Percentiles rank a stretch among this genome's conserved stretches.
These are phyloP conservation scores for Amphilophus citrinellus DNA, from an alignment of 2,113 vertebrate genomes.

Conservation along the genomic window DNA sequence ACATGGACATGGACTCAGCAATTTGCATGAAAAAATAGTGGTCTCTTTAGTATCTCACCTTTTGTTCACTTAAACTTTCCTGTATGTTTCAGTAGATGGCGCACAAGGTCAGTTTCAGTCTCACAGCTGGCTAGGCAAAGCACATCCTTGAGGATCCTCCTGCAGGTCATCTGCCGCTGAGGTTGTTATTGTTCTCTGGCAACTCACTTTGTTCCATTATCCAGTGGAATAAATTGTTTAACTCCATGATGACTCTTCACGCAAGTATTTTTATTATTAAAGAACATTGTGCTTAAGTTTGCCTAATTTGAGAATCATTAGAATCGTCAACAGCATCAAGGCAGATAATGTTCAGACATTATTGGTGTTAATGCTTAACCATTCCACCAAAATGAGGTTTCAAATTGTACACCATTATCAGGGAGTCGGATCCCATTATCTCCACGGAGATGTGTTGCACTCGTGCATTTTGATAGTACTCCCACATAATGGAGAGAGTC, in stretches of 20 bases:
- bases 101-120: conserved; percentile 53
- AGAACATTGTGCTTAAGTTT: conserved; percentile 25
- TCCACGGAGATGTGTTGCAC: conserved; percentile 48
- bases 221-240: neutral
- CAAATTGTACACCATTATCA: conserved; percentile 62
- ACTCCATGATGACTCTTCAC: conserved; percentile 16
- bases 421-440: conserved; percentile 62
- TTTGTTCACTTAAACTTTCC: neutral
- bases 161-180: conserved; percentile 24
- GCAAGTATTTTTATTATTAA: conserved; percentile 35
- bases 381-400: conserved; percentile 55
- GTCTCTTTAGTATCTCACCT: neutral
- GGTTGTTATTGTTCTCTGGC: conserved; percentile 22
- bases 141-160: conserved; percentile 25
- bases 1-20: neutral
- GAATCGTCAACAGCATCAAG: conserved; percentile 41
- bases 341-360: conserved; percentile 40
- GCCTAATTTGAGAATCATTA: conserved; percentile 27
- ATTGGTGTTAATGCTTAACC: conserved; percentile 48
- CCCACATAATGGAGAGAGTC: conserved; percentile 51
- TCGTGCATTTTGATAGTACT: conserved; percentile 61
- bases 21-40: neutral
- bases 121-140: neutral
- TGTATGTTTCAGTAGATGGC: conserved; percentile 78
- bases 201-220: conserved; percentile 30